These are phyloP conservation scores for Leiothrix lutea DNA, from an alignment of 2,113 vertebrate genomes.

Conservation along the genomic window DNA sequence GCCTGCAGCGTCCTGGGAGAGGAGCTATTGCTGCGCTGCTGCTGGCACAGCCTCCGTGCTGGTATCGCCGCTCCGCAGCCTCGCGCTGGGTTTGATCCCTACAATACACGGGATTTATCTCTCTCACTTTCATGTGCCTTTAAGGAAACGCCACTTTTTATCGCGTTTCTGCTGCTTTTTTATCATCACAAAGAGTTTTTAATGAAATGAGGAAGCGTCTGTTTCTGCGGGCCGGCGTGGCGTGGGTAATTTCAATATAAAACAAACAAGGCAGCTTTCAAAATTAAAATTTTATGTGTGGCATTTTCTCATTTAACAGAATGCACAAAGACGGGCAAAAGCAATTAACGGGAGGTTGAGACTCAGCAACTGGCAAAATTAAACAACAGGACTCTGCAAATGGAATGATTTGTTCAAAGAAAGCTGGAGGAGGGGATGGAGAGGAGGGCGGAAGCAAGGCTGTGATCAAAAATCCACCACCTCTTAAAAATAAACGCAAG, in stretches of 20 bases:
- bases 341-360: slow-evolving; percentile 75
- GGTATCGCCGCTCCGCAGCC: slow-evolving; percentile 31
- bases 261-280: slow-evolving; percentile 80
- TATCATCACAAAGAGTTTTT: slow-evolving; percentile 77
- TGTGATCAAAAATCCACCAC: neutral
- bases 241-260: slow-evolving; percentile 73
- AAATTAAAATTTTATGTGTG: slow-evolving; percentile 76
- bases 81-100: neutral
- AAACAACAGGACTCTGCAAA: slow-evolving; percentile 57
- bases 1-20: neutral
- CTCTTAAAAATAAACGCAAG: neutral
- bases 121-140: slow-evolving; percentile 47
- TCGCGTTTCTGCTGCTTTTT: slow-evolving; percentile 73
- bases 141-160: slow-evolving; percentile 71
- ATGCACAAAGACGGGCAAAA: slow-evolving; percentile 74
- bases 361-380: slow-evolving; percentile 67
- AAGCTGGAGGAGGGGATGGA: neutral
- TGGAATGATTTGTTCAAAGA: slow-evolving; percentile 38
- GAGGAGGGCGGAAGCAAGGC: neutral
- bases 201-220: slow-evolving; percentile 75
- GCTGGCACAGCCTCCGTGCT: neutral
- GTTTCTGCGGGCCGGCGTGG: slow-evolving; percentile 63
- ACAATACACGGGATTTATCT: slow-evolving; percentile 40
- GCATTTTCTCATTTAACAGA: slow-evolving; percentile 73
- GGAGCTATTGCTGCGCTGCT: neutral